Evolutionary conservation across 2,113 vertebrate species (phyloP), one percentile per base, ranked within the genome.

Genomic region (Podiceps cristatus): DNA sequence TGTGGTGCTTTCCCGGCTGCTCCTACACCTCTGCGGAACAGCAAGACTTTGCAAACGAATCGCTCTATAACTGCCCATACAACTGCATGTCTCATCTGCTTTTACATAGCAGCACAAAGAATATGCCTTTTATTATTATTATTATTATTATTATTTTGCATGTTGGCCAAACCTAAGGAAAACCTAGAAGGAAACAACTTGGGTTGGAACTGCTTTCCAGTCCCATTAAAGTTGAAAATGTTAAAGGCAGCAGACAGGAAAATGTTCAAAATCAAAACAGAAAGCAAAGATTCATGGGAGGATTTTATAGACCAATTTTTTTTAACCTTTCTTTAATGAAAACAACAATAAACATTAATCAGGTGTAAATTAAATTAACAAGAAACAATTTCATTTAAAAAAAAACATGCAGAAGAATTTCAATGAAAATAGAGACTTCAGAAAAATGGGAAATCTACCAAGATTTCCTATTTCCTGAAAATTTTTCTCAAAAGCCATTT

Each of bases 51-150:
- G 50, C 8, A 29, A 31, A 63, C 35, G 5, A 17, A 63, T 75
- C 3, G 0, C 49, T 27, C 5, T 29, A 0, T n/a, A 45, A 9
- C 8, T 52, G 10, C 17, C n/a, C 10, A 2, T 8, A 5, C 14
- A 59, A 44, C 11, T 12, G 16, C 10, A 0, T 3, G 2, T 20
- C 42, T 55, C 29, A 28, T 14, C 68, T 68, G 74, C 8, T 87
- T 62, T 79, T 45, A 9, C 37, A 18, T 16, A 28, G 45, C 37
- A 37, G 37, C 37, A 37, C 37, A 37, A 37, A 37, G 37, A 37
- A 37, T 37, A 37, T 37, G 37, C 37, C 37, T 37, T 8, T 37
- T 37, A 37, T 37, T 37, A 37, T 37, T 37, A 37, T 37, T 37
- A 37, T 37, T 37, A 37, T 37, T 37, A 37, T 37, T 37, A 37